Percentiles rank a stretch among this genome's conserved stretches.
phyloP scores from a whole-genome alignment of 37 sponge, comb jelly and placozoan species.

The Chondrosia reniformis region DNA sequence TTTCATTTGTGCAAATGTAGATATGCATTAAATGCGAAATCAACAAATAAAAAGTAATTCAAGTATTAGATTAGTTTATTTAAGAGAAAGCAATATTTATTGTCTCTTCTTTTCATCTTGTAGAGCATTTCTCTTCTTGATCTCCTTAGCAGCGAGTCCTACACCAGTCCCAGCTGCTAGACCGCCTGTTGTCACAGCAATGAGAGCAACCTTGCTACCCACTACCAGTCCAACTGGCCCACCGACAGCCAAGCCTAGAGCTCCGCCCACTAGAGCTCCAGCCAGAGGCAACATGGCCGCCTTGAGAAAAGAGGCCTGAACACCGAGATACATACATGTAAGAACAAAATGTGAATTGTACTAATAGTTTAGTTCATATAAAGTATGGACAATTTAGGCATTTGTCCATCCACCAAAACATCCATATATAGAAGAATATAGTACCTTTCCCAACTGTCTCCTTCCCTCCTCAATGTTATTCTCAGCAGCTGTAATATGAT shows the following conservation, averaged over 20 bases:
- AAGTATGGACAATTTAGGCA: not conserved
- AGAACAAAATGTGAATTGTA: not conserved
- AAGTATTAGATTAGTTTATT: no score
- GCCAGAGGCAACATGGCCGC: constrained; percentile 59
- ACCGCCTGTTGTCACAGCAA: constrained; percentile 29
- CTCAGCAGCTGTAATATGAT: constrained; percentile 5
- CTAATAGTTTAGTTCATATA: not conserved
- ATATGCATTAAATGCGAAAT: no score
- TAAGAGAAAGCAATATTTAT: no score
- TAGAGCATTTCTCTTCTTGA: constrained; percentile 3
- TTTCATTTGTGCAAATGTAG: no score
- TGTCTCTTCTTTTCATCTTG: no score
- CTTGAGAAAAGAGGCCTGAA: constrained; percentile 26
- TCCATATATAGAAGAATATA: not conserved
- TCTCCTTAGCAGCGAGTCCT: constrained; percentile 17
- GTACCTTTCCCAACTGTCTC: constrained; percentile 5
- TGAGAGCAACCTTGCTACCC: constrained; percentile 46
- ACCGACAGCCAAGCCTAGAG: constrained; percentile 62
- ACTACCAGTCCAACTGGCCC: constrained; percentile 69
- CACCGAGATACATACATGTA: not conserved
- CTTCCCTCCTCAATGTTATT: not conserved
- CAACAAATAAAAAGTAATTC: no score
- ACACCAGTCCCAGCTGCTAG: constrained; percentile 17
- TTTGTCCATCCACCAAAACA: not conserved
- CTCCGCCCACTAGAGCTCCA: constrained; percentile 68